phyloP scores from a whole-genome alignment of 2,113 vertebrate species.

The Bostrychus sinensis region DNA sequence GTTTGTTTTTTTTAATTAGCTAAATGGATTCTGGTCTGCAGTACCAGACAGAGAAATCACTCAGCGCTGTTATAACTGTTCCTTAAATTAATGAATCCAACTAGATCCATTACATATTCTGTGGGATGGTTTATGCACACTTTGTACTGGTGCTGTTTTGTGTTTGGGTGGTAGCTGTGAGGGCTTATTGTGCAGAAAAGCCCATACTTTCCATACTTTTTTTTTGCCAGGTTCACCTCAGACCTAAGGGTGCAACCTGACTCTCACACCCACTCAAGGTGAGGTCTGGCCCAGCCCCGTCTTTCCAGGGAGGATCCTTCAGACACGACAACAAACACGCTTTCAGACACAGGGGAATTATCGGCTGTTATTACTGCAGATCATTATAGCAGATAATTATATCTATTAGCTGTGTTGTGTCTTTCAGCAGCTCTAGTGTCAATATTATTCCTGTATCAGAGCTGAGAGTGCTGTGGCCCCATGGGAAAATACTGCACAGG shows the following conservation, averaged over 20 bases:
- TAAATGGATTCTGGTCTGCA: conserved; percentile 67
- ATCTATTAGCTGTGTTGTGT: conserved; percentile 61
- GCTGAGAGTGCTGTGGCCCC: conserved; percentile 29
- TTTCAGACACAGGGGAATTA: conserved; percentile 59
- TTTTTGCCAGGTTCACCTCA: conserved; percentile 27
- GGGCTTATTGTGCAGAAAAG: conserved; percentile 20
- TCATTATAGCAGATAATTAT: conserved; percentile 70
- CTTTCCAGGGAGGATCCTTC: conserved; percentile 67
- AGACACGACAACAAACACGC: conserved; percentile 65
- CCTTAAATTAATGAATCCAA: conserved; percentile 58
- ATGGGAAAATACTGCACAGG: conserved; percentile 41
- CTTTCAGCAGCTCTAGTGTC: conserved; percentile 58
- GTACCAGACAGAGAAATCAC: conserved; percentile 67
- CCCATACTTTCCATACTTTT: conserved; percentile 30
- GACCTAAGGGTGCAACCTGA: conserved; percentile 25
- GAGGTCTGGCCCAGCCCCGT: conserved; percentile 43
- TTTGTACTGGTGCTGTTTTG: conserved; percentile 31
- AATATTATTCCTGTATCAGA: conserved; percentile 66
- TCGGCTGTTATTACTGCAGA: conserved; percentile 62
- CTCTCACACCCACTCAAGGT: conserved; percentile 45
- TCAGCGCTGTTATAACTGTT: conserved; percentile 57
- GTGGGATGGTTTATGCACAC: conserved; percentile 15
- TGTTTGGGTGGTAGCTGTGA: conserved; percentile 15
- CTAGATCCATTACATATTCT: conserved; percentile 57
- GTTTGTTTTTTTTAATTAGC: conserved; percentile 70